These are phyloP conservation scores for Protaetia brevitarsis DNA, from an alignment of 1,140 invertebrate species.

Conservation along the genomic window DNA sequence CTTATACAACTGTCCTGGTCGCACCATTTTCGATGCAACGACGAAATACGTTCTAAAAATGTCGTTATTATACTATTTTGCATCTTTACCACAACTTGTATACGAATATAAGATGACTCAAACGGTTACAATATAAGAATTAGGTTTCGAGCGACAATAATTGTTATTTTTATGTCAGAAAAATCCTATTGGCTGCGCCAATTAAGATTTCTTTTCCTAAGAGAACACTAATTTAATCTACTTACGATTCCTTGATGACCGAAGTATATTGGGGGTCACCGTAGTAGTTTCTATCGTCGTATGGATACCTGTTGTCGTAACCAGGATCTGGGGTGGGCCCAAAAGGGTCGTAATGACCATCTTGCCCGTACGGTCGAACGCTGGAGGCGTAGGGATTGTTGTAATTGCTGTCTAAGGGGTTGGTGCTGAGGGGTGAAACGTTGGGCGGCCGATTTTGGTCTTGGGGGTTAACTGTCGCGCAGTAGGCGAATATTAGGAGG, in stretches of 20 bases:
- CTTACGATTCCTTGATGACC: conserved; percentile 22
- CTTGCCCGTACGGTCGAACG: conserved; percentile 25
- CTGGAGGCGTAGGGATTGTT: conserved; percentile 5
- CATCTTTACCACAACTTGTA: too few relatives aligned
- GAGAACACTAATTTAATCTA: background rate
- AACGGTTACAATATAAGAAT: too few relatives aligned
- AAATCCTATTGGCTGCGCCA: background rate
- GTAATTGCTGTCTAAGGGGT: conserved; percentile 26
- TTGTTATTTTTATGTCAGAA: background rate
- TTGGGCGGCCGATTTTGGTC: background rate
- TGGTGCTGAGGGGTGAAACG: conserved; percentile 20
- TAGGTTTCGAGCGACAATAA: background rate
- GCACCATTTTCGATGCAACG: conserved; percentile 78
- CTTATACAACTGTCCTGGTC: conserved; percentile 82
- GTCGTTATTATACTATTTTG: background rate
- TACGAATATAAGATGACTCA: too few relatives aligned
- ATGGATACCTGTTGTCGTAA: background rate
- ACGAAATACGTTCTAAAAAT: conserved; percentile 70
- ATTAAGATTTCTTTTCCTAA: background rate
- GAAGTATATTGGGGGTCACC: conserved; percentile 18
- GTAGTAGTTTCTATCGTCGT: background rate
- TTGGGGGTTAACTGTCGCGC: background rate
- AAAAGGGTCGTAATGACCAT: conserved; percentile 26
- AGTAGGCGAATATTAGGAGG: background rate
- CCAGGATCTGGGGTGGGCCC: background rate